Base-by-base conservation (phyloP, 2,888 invertebrate species). In the Caenorhabditis afra region DNA sequence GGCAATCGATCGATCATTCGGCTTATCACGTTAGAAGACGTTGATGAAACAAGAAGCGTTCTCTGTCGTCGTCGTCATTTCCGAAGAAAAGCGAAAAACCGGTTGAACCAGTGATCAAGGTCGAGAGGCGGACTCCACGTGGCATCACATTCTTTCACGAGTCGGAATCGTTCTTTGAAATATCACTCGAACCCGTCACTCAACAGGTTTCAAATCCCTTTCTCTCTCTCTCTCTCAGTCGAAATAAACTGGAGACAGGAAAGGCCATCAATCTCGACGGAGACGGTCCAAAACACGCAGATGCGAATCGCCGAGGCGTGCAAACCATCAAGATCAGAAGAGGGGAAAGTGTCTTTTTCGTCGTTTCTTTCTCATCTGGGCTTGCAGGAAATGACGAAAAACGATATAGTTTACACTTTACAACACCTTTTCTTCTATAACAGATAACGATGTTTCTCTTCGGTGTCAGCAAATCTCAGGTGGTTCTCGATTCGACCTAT, bases 61-160 rank as follows among this genome's bases (percentile, higher is more conserved):
- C 35, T 64, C 23, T 18, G 53, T 65, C 65, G 52, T 35, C 29
- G 53, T 65, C 65, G 52, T 35, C 65, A 41, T 53, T 65, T 65
- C 53, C 44, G 53, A 65, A 12, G 5, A 12, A 59, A 65, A 65
- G 52, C 7, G 16, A 7, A 12, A 59, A 65, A 65, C 65, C 7
- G 44, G 65, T 65, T 44, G 39, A 18, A 4, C 49, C 4, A 7
- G 29, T 29, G 58, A 41, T 58, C 58, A 58, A 58, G 58, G 58
- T 58, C 23, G 41, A n/a, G n/a, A n/a, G n/a, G n/a, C 14, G 4
- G 29, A 7, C 7, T 29, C 58, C 58, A 58, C 58, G 58, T 58
- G 58, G 44, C 58, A n/a, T 71, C 71, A 50, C 70, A 71, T 73
- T 58, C 57, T 58, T 64, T 64, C 73, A 44, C 73, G 61, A 14